These are phyloP conservation scores for Threskiornis aethiopicus DNA, from an alignment of 2,797 vertebrate genomes.

Conservation along the genomic window DNA sequence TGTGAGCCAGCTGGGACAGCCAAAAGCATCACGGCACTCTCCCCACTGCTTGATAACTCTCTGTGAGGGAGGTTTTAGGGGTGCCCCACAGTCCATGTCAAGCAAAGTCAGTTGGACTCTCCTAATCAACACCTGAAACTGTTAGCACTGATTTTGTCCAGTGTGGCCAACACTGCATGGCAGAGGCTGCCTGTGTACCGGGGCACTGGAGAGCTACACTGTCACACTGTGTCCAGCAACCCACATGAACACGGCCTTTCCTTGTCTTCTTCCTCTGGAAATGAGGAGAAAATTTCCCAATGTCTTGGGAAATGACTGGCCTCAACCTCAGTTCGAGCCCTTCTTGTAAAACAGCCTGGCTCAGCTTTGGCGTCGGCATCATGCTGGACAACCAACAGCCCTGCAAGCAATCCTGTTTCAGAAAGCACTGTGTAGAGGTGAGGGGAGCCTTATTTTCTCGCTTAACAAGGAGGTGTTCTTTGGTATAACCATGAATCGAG, in stretches of 20 bases:
- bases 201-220: neutral
- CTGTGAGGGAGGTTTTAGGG: neutral
- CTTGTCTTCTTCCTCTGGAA: neutral
- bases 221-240: neutral
- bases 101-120: neutral
- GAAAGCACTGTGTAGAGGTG: neutral
- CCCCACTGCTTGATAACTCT: accelerated
- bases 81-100: neutral
- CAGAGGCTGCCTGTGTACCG: neutral
- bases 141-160: neutral
- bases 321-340: neutral
- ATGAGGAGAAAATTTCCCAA: neutral
- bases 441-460: neutral
- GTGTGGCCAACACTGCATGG: accelerated
- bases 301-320: neutral
- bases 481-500: neutral
- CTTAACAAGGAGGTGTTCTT: neutral
- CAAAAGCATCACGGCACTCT: neutral
- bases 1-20: neutral
- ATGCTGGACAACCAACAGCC: accelerated
- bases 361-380: neutral
- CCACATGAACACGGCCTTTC: accelerated
- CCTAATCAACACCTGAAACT: neutral
- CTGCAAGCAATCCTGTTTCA: neutral
- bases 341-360: neutral